Conservation (phyloP, 1,140 invertebrate species). For the Atta colombica region DNA sequence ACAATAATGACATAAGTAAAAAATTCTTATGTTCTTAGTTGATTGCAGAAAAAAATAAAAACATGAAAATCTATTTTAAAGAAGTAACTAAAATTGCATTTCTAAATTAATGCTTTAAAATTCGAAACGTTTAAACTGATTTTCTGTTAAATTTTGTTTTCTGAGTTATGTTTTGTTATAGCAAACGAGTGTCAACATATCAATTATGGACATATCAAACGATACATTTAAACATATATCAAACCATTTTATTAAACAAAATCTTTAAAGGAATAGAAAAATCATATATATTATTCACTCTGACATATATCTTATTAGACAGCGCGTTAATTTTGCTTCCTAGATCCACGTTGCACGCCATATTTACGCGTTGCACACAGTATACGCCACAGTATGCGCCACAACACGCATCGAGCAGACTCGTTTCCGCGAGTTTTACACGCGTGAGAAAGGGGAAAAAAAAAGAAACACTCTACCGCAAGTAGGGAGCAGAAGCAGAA, state of each 20-base stretch:
- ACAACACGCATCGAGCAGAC: conserved; percentile 53
- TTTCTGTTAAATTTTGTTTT: no score
- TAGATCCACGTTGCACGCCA: conserved; percentile 26
- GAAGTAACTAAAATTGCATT: no score
- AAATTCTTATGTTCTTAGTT: no score
- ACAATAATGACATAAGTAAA: no score
- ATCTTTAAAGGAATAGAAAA: background rate
- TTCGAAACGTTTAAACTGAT: no score
- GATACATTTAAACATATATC: no score
- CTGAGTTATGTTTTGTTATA: no score
- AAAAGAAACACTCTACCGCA: conserved; percentile 43
- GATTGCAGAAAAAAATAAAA: no score
- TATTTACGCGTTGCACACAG: conserved; percentile 19
- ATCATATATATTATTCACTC: background rate
- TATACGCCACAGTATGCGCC: background rate
- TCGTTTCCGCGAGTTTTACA: conserved; percentile 64
- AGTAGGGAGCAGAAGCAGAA: conserved; percentile 52
- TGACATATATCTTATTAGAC: conserved; percentile 13
- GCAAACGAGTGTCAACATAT: no score
- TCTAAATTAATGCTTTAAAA: no score
- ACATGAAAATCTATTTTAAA: no score
- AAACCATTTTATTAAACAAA: background rate
- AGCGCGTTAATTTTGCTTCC: conserved; percentile 34
- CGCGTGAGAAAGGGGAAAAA: conserved; percentile 59
- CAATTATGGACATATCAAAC: no score